Evolutionary conservation across 2,888 invertebrate species (phyloP), one percentile per base, ranked within the genome.

Genomic region (Dexiosoma caninum): DNA sequence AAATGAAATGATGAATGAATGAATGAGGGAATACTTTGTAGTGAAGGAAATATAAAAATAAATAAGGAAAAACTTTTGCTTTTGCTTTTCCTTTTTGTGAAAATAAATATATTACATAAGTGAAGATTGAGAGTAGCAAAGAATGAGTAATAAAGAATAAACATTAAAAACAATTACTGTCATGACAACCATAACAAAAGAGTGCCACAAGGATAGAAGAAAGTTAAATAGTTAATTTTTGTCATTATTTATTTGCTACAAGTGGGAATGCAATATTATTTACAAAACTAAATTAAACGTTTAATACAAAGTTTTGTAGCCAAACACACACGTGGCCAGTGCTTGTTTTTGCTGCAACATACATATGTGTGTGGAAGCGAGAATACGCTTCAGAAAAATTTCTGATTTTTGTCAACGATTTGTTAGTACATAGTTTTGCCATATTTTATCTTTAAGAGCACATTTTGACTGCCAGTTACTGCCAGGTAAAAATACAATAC

Each of bases 131-230:
- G 7, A 8, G 7, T 19, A 37, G 12, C 2, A 46, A 66, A 40
- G 12, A 14, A 37, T 23, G 16, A 42, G 10, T 9, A 32, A 49
- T 3, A 8, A 9, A 23, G 44, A 37, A 49, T 30, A 16, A 49
- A 40, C 42, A 59, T 51, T 59, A n/a, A 66, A 59, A 67, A 75
- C 67, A 67, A 75, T 60, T 67, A 67, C 59, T 75, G 67, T 59
- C 67, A 67, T 59, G 59, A 51, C 67, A 75, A 67, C 67, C 30
- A 14, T 51, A 21, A 75, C 30, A 62, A 53, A 42, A 42, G 1
- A 27, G 27, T 8, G 10, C 21, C 5, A 40, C 19, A 57, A 35
- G 14, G 35, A 14, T n/a, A 16, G n/a, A 46, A n/a, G n/a, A 21
- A 30, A 30, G 19, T 35, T 16, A 21, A 53, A 35, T 2, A 9